Evolutionary conservation across 2,797 vertebrate genomes (phyloP), one percentile per base, ranked within the genome.

Genomic region (Microctenopoma steveboyesi): DNA sequence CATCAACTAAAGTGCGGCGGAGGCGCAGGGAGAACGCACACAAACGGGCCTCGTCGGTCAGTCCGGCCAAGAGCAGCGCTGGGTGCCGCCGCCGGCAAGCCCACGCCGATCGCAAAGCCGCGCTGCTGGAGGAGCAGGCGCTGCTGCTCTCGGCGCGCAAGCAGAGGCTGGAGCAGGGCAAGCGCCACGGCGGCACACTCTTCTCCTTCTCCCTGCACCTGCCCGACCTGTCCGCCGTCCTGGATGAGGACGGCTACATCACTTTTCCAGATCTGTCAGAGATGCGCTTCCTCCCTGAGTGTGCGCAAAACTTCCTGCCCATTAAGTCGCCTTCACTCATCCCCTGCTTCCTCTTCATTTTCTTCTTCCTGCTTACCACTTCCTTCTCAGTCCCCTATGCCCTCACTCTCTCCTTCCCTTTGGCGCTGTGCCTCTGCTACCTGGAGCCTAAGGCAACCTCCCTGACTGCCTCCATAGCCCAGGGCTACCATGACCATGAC

Each of bases 401-500:
- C 69, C 96, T 99, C 94, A 98, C 97, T 74, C 97, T 99, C 76
- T 98, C 98, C 92, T 99, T 99, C 91, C 98, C 98, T 83, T 93
- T 99, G 95, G 98, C 98, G 88, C 92, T 99, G 94, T 98, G 98
- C 92, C 97, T 99, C 94, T 99, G 98, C 96, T 99, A 97, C 95
- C 96, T 99, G 97, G 98, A 99, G 96, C 98, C 98, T 94, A 98
- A 96, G 95, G 97, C 97, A 72, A 95, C 97, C 86, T 96, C 97
- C 91, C 96, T 99, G 95, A 96, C 95, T 88, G 96, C 97, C 91
- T 96, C 95, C 92, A 95, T 98, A 95, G 95, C 96, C 93, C 95
- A 96, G 95, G 95, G 96, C 95, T 97, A 95, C 94, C 96, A 95
- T 97, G 91, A 93, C 90, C 88, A 92, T 92, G 97, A 99, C 96